A percentile compares a stretch with the other conserved stretches of the same genome.
Conservation (phyloP, 2,797 vertebrate species). For the Lutjanus argentimaculatus region DNA sequence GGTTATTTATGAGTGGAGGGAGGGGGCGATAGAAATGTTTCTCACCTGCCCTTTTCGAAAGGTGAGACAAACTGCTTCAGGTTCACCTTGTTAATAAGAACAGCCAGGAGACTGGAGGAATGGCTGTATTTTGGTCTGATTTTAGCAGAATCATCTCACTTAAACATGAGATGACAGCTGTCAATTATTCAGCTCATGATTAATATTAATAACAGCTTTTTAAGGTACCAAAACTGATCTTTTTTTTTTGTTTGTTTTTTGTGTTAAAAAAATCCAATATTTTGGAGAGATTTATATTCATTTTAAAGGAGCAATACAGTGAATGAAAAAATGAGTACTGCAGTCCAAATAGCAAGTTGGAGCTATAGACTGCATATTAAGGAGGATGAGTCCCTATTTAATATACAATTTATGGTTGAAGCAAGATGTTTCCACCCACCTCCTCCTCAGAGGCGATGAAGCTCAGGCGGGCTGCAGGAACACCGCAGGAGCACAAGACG, state of each 20-base stretch:
- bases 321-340: no score
- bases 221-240: not conserved
- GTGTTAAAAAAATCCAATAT: not conserved
- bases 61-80: conserved; percentile 62
- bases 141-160: conserved; percentile 11
- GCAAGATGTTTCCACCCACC: no score
- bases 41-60: conserved; percentile 68
- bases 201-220: not conserved
- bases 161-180: conserved; percentile 13
- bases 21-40: conserved; percentile 64
- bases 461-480: no score
- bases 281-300: not conserved
- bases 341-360: no score
- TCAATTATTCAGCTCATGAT: conserved; percentile 1
- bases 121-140: not conserved
- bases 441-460: no score
- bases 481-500: no score
- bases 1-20: conserved; percentile 77
- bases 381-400: no score
- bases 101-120: conserved; percentile 12
- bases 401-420: no score
- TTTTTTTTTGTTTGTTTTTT: not conserved
- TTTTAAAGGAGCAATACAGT: not conserved
- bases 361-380: no score
- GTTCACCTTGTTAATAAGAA: conserved; percentile 62